Evolutionary conservation across 92 coral and sea anemone genomes (phyloP), one percentile per base, ranked within the genome.

Genomic region (Muricea muricata): DNA sequence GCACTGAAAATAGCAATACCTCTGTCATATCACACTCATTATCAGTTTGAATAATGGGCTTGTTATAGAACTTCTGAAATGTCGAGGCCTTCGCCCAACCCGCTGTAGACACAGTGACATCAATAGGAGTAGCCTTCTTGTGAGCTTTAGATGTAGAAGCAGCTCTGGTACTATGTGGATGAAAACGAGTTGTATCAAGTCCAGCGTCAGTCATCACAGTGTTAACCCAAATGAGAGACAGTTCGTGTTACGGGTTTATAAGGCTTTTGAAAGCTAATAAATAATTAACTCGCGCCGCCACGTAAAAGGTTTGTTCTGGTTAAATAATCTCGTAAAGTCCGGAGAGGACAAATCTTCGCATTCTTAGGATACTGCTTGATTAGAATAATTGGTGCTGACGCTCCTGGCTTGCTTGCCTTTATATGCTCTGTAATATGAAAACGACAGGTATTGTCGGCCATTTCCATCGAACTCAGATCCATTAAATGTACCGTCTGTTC

Each of bases 191-290:
- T 3, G 87, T 73, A 20, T 89, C 87, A 78, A 85, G 78, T 10
- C 93, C 89, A 24, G 93, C 68, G 37, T 73, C 65, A 3, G 57
- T 56, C 71, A 90, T 63, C 17, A 82, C 91, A 48, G 33, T 35
- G 46, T 74, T 74, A 30, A 73, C 85, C 89, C 92, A n/a, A 89
- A 78, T 86, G 85, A 33, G 89, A 85, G 29, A 89, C 74, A 29
- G 88, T 75, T 87, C 89, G 78, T 13, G 83, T 82, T 29, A 90
- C 87, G 6, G 91, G 89, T 75, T 90, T 77, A 85, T 87, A 67
- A 60, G 93, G 91, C 70, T 83, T 73, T 25, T 75, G 61, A 61
- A 57, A 77, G 58, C 91, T 90, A 24, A 90, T 73, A 58, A 83
- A 90, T 67, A 87, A 73, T 54, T 87, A 84, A 18, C 63, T 56